These are phyloP conservation scores for Aleiodes leptofemur DNA, from an alignment of 2,888 invertebrate genomes.

Conservation along the genomic window DNA sequence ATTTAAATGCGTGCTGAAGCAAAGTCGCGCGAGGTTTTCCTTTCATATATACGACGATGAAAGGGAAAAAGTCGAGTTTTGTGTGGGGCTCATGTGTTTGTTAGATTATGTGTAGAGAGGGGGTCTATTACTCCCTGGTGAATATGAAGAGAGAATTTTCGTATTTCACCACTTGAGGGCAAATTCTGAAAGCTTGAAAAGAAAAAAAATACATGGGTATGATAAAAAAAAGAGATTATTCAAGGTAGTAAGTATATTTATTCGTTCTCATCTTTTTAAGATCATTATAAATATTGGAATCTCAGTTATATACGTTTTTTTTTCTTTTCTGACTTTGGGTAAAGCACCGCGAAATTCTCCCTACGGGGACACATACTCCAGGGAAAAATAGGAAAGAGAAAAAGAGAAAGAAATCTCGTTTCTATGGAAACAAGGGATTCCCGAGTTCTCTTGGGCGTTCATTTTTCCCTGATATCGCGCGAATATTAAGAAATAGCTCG, in stretches of 20 bases:
- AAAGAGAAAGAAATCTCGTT: conserved; percentile 52
- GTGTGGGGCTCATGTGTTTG: conserved; percentile 68
- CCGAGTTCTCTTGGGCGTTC: conserved; percentile 21
- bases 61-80: conserved; percentile 44
- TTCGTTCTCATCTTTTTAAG: not conserved
- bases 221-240: conserved; percentile 28
- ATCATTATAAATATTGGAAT: conserved; percentile 18
- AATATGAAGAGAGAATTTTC: conserved; percentile 71
- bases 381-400: conserved; percentile 8
- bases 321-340: conserved; percentile 13
- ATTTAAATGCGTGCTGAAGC: conserved; percentile 73
- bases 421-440: conserved; percentile 61
- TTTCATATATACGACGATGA: conserved; percentile 33
- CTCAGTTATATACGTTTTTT: conserved; percentile 4
- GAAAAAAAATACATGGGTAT: conserved; percentile 42
- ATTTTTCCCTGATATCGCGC: conserved; percentile 60
- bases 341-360: conserved; percentile 34
- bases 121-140: conserved; percentile 71
- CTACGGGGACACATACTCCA: conserved; percentile 22
- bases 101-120: conserved; percentile 65
- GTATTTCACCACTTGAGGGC: conserved; percentile 37
- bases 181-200: conserved; percentile 32
- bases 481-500: conserved; percentile 74
- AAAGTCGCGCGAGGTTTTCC: conserved; percentile 41
- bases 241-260: conserved; percentile 25